Conservation (phyloP, 2,888 invertebrate species). For the Athalia rosae region DNA sequence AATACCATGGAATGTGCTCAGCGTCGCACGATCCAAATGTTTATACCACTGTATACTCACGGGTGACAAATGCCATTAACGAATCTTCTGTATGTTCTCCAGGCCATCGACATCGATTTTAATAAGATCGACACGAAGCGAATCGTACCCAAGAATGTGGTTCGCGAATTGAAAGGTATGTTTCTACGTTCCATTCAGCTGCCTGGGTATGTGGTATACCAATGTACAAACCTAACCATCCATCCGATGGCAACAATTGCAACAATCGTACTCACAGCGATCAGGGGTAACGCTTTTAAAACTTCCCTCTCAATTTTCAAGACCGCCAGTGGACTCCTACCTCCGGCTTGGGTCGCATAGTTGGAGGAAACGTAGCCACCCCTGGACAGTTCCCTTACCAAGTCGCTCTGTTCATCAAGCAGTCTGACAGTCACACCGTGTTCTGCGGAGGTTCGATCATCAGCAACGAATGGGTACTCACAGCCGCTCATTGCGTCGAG, state of each 20-base stretch:
- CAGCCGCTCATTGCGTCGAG: conserved; percentile 44
- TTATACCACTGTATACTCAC: background rate
- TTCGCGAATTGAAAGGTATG: background rate
- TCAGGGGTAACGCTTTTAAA: too few relatives aligned
- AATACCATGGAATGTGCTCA: background rate
- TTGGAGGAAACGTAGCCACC: conserved; percentile 18
- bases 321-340: background rate
- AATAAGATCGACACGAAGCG: background rate
- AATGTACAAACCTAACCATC: too few relatives aligned
- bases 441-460: conserved; percentile 44
- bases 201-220: background rate
- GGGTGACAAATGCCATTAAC: background rate
- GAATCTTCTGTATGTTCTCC: background rate
- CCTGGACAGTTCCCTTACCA: conserved; percentile 46
- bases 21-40: background rate
- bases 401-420: conserved; percentile 1
- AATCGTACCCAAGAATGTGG: conserved; percentile 7
- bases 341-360: background rate
- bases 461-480: conserved; percentile 43
- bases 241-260: too few relatives aligned
- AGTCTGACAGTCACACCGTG: background rate
- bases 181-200: background rate
- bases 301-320: too few relatives aligned
- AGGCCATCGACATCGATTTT: conserved; percentile 32
- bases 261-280: too few relatives aligned